Base-by-base conservation (phyloP, 2,888 invertebrate species). In the Drosophila mulleri region DNA sequence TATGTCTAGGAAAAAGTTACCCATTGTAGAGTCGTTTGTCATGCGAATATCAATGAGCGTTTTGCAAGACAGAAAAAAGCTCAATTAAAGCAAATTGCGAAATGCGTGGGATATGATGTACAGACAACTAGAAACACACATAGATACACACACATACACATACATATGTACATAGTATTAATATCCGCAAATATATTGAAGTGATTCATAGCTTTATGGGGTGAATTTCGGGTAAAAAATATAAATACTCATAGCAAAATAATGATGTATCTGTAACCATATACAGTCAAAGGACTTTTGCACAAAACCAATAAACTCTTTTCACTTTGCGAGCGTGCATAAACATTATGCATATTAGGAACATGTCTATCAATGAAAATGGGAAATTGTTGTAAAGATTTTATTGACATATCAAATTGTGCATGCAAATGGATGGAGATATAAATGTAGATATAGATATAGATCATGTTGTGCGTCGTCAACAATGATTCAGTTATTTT, bases 1-100 rank as follows among this genome's bases (percentile, higher is more conserved):
- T 88, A 85, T 70, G 83, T 37, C 87, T 86, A 86, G 69, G 29
- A 63, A 67, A 54, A 72, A 64, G 53, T 56, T 61, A 37, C 20
- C 50, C 50, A 35, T 32, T 64, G 7, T 37, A 39, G 59, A 62
- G 18, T 29, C 57, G 47, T 41, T 26, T n/a, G 39, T 41, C 41
- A 72, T 67, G 45, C 29, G 42, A 54, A 47, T 39, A 44, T 35
- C 53, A 16, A 41, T 7, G 67, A 45, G 59, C 37, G 39, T 64
- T 53, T 53, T 44, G 16, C 52, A 52, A 23, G n/a, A 58, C 58
- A 53, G 52, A 47, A 35, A 35, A 72, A 66, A 63, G 67, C 71
- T 75, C 44, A 57, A 66, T 71, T 71, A 57, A 48, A 47, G 52
- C 60, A 45, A 61, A 74, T 44, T 67, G 53, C 45, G 42, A 65